Conservation (phyloP, 2,888 invertebrate species). For the Venusia cambrica region DNA sequence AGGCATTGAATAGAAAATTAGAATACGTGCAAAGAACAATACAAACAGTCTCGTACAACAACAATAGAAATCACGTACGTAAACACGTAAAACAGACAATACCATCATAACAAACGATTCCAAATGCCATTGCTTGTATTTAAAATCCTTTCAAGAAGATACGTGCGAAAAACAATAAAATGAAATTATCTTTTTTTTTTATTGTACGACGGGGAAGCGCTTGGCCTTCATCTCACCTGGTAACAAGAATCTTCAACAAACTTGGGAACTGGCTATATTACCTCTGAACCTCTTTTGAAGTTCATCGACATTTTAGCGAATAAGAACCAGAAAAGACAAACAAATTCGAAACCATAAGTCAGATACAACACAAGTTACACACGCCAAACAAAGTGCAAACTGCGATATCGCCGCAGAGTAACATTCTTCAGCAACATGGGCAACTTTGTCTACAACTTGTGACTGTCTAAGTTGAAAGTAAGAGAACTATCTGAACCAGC, state of each 20-base stretch:
- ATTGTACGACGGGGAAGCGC: too few species aligned
- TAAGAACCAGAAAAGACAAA: slow-evolving; percentile 21
- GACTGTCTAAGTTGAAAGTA: slow-evolving; percentile 47
- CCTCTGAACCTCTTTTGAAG: too few species aligned
- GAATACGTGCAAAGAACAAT: slow-evolving; percentile 17
- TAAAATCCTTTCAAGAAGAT: slow-evolving; percentile 11
- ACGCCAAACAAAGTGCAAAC: slow-evolving; percentile 36
- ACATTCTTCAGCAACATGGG: slow-evolving; percentile 54
- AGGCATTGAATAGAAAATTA: slow-evolving; percentile 1
- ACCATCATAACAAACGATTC: slow-evolving; percentile 7
- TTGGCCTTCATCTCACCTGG: too few species aligned
- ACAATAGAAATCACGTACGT: slow-evolving; percentile 12
- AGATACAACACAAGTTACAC: slow-evolving; percentile 32
- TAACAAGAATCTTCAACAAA: too few species aligned
- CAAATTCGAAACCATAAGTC: slow-evolving; percentile 30
- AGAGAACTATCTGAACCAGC: slow-evolving; percentile 53
- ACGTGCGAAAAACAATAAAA: slow-evolving; percentile 21
- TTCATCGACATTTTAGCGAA: slow-evolving; percentile 17
- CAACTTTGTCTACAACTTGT: slow-evolving; percentile 57
- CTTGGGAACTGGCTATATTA: too few species aligned
- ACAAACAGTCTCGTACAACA: slow-evolving; percentile 4
- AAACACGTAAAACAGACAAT: slow-evolving; percentile 11
- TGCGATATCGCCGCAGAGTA: slow-evolving; percentile 52
- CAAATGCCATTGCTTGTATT: slow-evolving; percentile 13
- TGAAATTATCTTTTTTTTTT: too few species aligned